A percentile compares a stretch with the other conserved stretches of the same genome.
These are phyloP conservation scores for Liasis olivaceus DNA, from an alignment of 2,797 vertebrate species.

Conservation along the genomic window DNA sequence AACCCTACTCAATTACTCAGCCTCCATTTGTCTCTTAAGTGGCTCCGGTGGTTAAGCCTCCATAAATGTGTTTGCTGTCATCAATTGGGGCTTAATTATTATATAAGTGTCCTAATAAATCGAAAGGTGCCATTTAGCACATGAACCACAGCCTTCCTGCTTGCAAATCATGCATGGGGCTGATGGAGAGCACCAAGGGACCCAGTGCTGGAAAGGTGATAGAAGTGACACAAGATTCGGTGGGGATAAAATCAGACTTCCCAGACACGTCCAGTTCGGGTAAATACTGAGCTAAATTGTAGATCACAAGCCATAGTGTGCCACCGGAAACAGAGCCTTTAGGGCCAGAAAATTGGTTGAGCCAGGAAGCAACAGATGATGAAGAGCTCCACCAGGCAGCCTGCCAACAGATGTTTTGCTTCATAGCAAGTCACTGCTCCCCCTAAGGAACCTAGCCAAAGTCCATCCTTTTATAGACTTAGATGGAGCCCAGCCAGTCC, in stretches of 20 bases:
- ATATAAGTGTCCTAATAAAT: slow-evolving; percentile 53
- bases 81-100: slow-evolving; percentile 61
- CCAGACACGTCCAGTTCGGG: background rate
- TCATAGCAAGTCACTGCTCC: background rate
- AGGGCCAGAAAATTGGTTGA: background rate
- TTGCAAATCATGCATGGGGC: slow-evolving; percentile 33
- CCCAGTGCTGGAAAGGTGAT: background rate
- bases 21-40: slow-evolving; percentile 42
- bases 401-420: background rate
- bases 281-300: background rate
- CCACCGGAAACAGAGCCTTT: background rate
- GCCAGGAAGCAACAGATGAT: background rate
- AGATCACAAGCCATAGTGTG: background rate
- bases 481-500: background rate
- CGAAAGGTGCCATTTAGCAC: slow-evolving; percentile 41
- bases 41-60: slow-evolving; percentile 39
- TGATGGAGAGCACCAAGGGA: slow-evolving; percentile 3
- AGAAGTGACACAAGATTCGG: background rate
- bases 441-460: background rate
- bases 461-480: background rate
- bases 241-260: background rate
- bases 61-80: slow-evolving; percentile 54
- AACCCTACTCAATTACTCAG: slow-evolving; percentile 28
- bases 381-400: background rate
- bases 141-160: slow-evolving; percentile 22